Evolutionary conservation across 2,113 vertebrate species (phyloP), one percentile per base, ranked within the genome.

Genomic region (Pholis gunnellus): DNA sequence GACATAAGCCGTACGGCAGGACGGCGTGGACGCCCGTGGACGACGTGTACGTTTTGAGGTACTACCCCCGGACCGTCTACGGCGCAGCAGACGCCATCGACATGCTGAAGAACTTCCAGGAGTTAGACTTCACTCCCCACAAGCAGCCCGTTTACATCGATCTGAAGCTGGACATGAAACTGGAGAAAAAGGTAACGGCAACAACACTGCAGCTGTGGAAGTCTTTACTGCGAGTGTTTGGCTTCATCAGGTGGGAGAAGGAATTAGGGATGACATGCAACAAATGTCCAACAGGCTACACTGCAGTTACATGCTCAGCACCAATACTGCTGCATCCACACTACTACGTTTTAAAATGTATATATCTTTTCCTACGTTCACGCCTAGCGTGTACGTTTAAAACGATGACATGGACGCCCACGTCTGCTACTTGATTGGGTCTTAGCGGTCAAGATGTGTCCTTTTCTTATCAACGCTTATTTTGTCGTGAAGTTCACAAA

Each of bases 121-220:
- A 81, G 31, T 75, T 99, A 87, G 98, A 99, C 63, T 98, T 97
- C 83, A 96, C 96, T 0, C 1, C 93, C 46, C 93, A 85, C 42
- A 81, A 86, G 9, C 98, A 99, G 84, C 88, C 87, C 0, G 87
- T 99, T 17, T 97, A 95, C 59, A 84, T 97, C 22, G 95, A 96
- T 0, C 93, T 98, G 3, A 95, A 72, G 79, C 92, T 99, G 31
- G 95, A 99, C 81, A 97, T 99, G 96, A 89, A 94, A 0, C 92
- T 96, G 46, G 95, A 96, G 81, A 99, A 98, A 83, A 99, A 99
- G 97, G 98, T 99, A 94, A 15, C 1, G 1, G 22, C 17, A 94
- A 17, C 1, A 1, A 11, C n/a, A 7, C 48, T 11, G 57, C 6
- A 31, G 17, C 6, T 18, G 27, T 46, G 54, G n/a, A 25, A 25